Evolutionary conservation across 1,140 invertebrate species (phyloP).

Genomic region (Plutomurus gul): DNA sequence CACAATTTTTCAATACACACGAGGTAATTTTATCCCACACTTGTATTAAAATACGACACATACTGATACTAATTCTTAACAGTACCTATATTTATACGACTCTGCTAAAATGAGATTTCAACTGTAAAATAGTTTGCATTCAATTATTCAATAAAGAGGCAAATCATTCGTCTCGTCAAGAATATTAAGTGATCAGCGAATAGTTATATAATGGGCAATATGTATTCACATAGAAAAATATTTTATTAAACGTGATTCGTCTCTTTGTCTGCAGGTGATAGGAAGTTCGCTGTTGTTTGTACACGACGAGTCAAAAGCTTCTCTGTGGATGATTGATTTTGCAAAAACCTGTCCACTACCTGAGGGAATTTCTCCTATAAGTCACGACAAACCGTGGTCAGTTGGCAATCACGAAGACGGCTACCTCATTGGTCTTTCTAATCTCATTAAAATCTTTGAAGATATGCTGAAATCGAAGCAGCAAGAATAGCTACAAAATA

Average conservation of each 20-base stretch:
- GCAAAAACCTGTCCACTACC: constrained; percentile 90
- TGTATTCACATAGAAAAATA: no score
- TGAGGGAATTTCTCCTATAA: constrained; percentile 68
- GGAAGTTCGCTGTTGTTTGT: constrained; percentile 95
- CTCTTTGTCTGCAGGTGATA: constrained; percentile 72
- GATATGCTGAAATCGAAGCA: constrained; percentile 57
- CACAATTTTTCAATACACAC: constrained; percentile 85
- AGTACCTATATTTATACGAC: no score
- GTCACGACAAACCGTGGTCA: constrained; percentile 83
- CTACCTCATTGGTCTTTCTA: constrained; percentile 91
- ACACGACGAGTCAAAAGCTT: constrained; percentile 83
- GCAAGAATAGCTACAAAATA: constrained; percentile 6
- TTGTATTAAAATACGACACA: not conserved
- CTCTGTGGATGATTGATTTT: constrained; percentile 98
- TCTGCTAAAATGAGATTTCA: no score
- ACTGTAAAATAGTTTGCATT: no score
- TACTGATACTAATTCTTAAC: no score
- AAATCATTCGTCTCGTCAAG: no score
- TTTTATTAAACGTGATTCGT: not conserved
- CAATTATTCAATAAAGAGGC: no score
- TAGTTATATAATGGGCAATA: no score
- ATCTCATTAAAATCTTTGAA: constrained; percentile 85
- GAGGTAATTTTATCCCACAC: constrained; percentile 66
- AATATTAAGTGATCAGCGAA: no score
- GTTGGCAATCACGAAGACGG: constrained; percentile 99